Evolutionary conservation across 1,140 invertebrate genomes (phyloP), one percentile per base, ranked within the genome.

Genomic region (Nebria ingens): DNA sequence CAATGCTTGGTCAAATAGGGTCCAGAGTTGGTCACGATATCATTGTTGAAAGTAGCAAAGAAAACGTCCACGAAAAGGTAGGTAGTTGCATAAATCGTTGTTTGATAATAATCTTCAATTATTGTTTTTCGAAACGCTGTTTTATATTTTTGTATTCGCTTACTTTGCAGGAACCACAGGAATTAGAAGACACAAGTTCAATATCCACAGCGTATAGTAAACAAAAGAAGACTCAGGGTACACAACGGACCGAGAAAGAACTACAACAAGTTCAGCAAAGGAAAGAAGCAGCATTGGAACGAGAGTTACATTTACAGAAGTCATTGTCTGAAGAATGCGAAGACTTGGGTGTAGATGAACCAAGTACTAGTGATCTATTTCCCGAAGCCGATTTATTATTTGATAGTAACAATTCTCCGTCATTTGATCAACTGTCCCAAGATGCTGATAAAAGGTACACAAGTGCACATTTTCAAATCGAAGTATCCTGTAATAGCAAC

Each of bases 321-420:
- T 85, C 83, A 23, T 65, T 87, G 3, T 85, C 83, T 0, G 85
- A 87, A 63, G 85, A 88, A 64, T 86, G 84, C 65, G 84, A 86
- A 62, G 85, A 87, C 65, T 68, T 87, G 1, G 85, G 85, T 12
- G 85, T 88, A 9, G 85, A 86, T 58, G 84, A 85, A 34, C 85
- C 84, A 0, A 86, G 83, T 42, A 83, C 85, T 0, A 85, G 83
- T 56, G 86, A 88, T 62, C 68, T 87, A 21, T 87, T 87, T 67
- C 86, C 86, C 1, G 85, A 87, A 59, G 84, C 84, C 0, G 84
- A 87, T 62, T 63, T 86, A 22, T 65, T 86, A 17, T 84, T 87
- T 60, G 82, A 82, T 58, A 59, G 67, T 2, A 70, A 71, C 58
- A 66, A 71, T 62, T 71, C 69, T 2, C 69, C 69, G 3, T 67